Evolutionary conservation across 2,888 invertebrate genomes (phyloP).

Genomic region (Odontocolon sp.): DNA sequence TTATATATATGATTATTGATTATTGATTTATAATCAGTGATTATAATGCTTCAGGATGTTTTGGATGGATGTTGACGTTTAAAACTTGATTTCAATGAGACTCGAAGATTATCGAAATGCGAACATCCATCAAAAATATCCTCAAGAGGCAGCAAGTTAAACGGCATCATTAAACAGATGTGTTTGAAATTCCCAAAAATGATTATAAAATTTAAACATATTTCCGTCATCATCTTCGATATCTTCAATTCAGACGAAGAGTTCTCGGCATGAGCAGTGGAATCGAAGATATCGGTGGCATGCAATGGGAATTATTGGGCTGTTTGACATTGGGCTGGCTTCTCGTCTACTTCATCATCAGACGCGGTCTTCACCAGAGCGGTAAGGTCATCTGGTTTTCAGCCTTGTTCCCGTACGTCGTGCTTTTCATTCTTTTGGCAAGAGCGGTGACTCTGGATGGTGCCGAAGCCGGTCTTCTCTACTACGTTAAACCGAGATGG

Average conservation of each 20-base stretch:
- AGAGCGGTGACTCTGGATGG: constrained; percentile 87
- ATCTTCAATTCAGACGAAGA: constrained; percentile 82
- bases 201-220: neutral
- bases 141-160: no score
- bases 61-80: no score
- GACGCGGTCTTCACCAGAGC: constrained; percentile 88
- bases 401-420: constrained; percentile 88
- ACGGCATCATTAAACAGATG: no score
- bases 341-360: constrained; percentile 87
- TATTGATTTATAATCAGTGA: no score
- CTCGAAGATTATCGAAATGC: no score
- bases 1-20: no score
- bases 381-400: constrained; percentile 92
- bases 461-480: constrained; percentile 85
- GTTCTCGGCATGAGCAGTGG: constrained; percentile 84
- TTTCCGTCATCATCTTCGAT: neutral
- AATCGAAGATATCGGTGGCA: constrained; percentile 84
- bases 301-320: constrained; percentile 87
- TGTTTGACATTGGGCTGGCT: constrained; percentile 86
- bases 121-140: no score
- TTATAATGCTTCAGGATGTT: no score
- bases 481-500: constrained; percentile 86
- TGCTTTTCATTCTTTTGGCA: constrained; percentile 85
- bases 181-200: no score
- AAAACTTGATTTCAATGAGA: no score